phyloP scores from a whole-genome alignment of 2,888 invertebrate species.

The Leucoptera coffeella region DNA sequence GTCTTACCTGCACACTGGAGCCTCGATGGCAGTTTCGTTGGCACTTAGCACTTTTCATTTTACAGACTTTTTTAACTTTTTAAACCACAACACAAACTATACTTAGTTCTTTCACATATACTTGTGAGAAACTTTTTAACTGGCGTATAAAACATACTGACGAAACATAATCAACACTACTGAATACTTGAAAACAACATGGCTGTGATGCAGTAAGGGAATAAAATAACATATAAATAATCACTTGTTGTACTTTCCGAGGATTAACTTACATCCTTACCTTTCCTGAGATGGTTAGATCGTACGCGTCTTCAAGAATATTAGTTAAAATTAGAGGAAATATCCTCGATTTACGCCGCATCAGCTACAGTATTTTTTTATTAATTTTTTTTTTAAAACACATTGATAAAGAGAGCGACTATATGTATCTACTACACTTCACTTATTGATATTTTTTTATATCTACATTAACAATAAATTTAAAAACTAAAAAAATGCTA shows the following conservation, averaged over 20 bases:
- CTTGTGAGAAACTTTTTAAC: constrained; percentile 47
- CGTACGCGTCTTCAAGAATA: constrained; percentile 40
- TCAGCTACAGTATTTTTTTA: too few species aligned
- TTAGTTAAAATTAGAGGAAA: constrained; percentile 13
- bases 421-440: too few species aligned
- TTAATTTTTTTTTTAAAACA: too few species aligned
- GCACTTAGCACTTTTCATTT: constrained; percentile 54
- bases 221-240: constrained; percentile 47
- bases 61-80: constrained; percentile 36
- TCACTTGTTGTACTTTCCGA: constrained; percentile 45
- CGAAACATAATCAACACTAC: constrained; percentile 48
- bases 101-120: constrained; percentile 49
- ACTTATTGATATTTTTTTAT: too few species aligned
- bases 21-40: constrained; percentile 47
- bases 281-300: constrained; percentile 45
- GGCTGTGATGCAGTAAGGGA: constrained; percentile 49
- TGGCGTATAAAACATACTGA: constrained; percentile 33
- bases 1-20: constrained; percentile 50
- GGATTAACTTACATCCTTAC: constrained; percentile 51
- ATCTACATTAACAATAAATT: too few species aligned
- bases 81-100: constrained; percentile 47
- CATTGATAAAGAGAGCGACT: too few species aligned
- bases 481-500: too few species aligned
- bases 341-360: constrained; percentile 38
- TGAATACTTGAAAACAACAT: constrained; percentile 48